A percentile compares a stretch with the other conserved stretches of the same genome.
phyloP scores from a whole-genome alignment of 2,113 vertebrate species.

The Bufo gargarizans region DNA sequence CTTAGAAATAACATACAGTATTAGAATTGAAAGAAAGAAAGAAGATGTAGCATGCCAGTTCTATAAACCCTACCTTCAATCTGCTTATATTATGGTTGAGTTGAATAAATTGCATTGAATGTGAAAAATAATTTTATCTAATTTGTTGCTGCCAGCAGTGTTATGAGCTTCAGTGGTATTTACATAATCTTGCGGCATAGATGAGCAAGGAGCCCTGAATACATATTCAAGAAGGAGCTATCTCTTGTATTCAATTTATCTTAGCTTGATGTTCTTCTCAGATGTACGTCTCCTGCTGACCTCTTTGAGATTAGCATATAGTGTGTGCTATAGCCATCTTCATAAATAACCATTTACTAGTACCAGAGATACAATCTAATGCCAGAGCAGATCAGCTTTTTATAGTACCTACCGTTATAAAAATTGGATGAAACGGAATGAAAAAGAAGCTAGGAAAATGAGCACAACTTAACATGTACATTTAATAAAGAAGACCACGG shows the following conservation, averaged over 20 bases:
- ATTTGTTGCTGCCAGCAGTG: slow-evolving; percentile 48
- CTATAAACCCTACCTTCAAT: background rate
- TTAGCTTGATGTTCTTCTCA: slow-evolving; percentile 26
- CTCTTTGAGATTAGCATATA: slow-evolving; percentile 47
- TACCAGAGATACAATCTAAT: slow-evolving; percentile 4
- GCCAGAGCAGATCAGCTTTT: slow-evolving; percentile 6
- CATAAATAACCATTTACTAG: slow-evolving; percentile 42
- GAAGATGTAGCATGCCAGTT: slow-evolving; percentile 5
- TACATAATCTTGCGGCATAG: slow-evolving; percentile 43
- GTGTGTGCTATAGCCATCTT: slow-evolving; percentile 33
- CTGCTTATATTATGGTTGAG: slow-evolving; percentile 18
- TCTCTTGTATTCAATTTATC: slow-evolving; percentile 52
- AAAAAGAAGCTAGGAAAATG: background rate
- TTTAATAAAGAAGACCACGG: background rate
- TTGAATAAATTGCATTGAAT: slow-evolving; percentile 36
- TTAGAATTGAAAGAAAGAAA: background rate
- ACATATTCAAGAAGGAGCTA: slow-evolving; percentile 49
- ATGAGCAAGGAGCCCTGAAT: slow-evolving; percentile 35
- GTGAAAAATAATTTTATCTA: slow-evolving; percentile 46
- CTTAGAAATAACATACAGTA: background rate
- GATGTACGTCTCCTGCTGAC: slow-evolving; percentile 51
- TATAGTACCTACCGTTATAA: slow-evolving; percentile 12
- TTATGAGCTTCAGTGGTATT: slow-evolving; percentile 45
- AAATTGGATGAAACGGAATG: slow-evolving; percentile 5
- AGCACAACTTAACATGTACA: background rate